These are phyloP conservation scores for Copidosoma floridanum DNA, from an alignment of 1,140 invertebrate genomes.

Conservation along the genomic window DNA sequence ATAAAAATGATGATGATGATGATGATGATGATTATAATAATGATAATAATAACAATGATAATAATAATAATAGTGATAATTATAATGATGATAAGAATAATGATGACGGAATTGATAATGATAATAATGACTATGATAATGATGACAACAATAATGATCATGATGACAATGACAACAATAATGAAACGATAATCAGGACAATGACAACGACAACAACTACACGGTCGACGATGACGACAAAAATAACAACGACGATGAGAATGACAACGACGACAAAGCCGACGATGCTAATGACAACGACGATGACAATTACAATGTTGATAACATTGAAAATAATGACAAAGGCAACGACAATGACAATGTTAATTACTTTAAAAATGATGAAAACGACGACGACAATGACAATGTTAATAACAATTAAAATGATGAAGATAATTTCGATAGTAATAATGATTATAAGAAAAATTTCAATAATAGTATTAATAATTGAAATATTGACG, in stretches of 20 bases:
- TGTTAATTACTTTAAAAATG: background rate
- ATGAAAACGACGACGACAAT: background rate
- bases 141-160: background rate
- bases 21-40: too few relatives aligned
- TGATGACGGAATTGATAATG: too few relatives aligned
- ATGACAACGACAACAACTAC: background rate
- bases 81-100: background rate
- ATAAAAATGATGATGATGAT: too few relatives aligned
- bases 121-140: too few relatives aligned
- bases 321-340: background rate
- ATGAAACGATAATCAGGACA: background rate
- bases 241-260: background rate
- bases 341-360: background rate
- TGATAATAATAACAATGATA: background rate
- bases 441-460: background rate
- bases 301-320: background rate
- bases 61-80: background rate
- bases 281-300: background rate
- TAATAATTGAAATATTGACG: background rate
- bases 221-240: background rate
- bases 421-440: background rate
- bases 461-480: background rate
- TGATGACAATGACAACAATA: background rate
- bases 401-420: background rate
- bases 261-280: too few relatives aligned